Evolutionary conservation across 2,888 invertebrate genomes (phyloP).

Genomic region (Spodoptera exigua): DNA sequence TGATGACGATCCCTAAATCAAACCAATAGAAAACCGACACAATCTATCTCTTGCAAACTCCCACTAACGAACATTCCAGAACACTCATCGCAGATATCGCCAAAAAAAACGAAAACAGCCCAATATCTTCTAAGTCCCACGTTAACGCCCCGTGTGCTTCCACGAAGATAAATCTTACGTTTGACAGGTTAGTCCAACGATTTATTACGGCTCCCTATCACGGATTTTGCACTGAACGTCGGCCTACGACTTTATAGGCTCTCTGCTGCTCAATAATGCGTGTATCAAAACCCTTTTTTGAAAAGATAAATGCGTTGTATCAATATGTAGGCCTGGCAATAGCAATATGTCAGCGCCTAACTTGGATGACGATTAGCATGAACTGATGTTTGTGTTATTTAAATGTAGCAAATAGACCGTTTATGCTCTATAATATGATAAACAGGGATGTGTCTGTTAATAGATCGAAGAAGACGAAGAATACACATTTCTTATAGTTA

Average conservation of each 20-base stretch:
- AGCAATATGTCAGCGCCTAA: too few species aligned
- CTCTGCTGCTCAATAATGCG: conserved; percentile 45
- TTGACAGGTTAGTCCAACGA: conserved; percentile 54
- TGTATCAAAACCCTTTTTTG: conserved; percentile 28
- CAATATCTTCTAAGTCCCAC: conserved; percentile 3
- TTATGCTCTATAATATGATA: too few species aligned
- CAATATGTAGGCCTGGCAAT: conserved; percentile 8
- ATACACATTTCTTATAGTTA: too few species aligned
- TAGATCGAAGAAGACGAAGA: too few species aligned
- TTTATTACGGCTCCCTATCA: conserved; percentile 54
- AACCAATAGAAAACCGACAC: too few species aligned
- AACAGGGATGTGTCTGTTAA: too few species aligned
- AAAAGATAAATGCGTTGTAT: conserved; percentile 17
- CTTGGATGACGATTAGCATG: too few species aligned
- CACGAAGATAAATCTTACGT: conserved; percentile 49
- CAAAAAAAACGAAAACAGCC: conserved; percentile 2
- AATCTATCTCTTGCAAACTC: conserved; percentile 8
- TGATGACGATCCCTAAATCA: too few species aligned
- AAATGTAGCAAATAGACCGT: too few species aligned
- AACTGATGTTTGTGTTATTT: too few species aligned
- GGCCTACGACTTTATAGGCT: conserved; percentile 36
- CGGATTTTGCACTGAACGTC: conserved; percentile 32
- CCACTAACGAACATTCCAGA: background rate
- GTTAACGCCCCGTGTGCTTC: conserved; percentile 29
- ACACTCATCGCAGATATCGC: background rate